These are phyloP conservation scores for Leptogaster cylindrica DNA, from an alignment of 2,888 invertebrate genomes.

Conservation along the genomic window DNA sequence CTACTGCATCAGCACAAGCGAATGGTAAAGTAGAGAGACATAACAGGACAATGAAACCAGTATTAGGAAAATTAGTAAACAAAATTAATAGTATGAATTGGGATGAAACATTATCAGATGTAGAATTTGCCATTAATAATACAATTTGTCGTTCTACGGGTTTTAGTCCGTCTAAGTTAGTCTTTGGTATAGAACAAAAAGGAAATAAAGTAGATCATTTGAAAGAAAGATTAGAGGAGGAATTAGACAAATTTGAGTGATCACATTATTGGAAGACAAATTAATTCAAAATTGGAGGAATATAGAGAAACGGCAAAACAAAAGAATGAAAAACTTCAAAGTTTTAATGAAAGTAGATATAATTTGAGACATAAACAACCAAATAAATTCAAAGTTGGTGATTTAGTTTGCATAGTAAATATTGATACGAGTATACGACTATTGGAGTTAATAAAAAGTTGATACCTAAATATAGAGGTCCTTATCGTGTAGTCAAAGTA, in stretches of 20 bases:
- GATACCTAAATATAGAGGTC: too few species aligned
- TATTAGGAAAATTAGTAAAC: slow-evolving; percentile 45
- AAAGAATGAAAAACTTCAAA: slow-evolving; percentile 25
- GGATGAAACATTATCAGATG: slow-evolving; percentile 39
- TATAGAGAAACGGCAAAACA: too few species aligned
- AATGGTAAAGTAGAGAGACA: slow-evolving; percentile 50
- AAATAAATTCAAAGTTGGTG: slow-evolving; percentile 43
- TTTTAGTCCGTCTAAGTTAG: slow-evolving; percentile 50
- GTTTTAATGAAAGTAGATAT: slow-evolving; percentile 21
- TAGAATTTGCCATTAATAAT: too few species aligned
- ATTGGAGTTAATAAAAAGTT: slow-evolving; percentile 50
- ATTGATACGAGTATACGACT: slow-evolving; percentile 48
- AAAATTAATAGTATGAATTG: slow-evolving; percentile 18
- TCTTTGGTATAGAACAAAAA: slow-evolving; percentile 52
- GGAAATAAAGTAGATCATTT: slow-evolving; percentile 31
- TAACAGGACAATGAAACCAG: slow-evolving; percentile 47
- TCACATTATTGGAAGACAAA: too few species aligned
- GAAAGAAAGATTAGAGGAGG: not conserved
- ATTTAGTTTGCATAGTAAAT: slow-evolving; percentile 50
- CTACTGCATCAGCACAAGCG: slow-evolving; percentile 48
- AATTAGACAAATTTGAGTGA: too few species aligned
- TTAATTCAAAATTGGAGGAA: too few species aligned
- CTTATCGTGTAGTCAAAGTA: slow-evolving; percentile 49
- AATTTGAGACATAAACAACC: slow-evolving; percentile 13
- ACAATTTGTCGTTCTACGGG: slow-evolving; percentile 49